Evolutionary conservation across 2,888 invertebrate species (phyloP), one percentile per base, ranked within the genome.

Genomic region (Phengaris arion): DNA sequence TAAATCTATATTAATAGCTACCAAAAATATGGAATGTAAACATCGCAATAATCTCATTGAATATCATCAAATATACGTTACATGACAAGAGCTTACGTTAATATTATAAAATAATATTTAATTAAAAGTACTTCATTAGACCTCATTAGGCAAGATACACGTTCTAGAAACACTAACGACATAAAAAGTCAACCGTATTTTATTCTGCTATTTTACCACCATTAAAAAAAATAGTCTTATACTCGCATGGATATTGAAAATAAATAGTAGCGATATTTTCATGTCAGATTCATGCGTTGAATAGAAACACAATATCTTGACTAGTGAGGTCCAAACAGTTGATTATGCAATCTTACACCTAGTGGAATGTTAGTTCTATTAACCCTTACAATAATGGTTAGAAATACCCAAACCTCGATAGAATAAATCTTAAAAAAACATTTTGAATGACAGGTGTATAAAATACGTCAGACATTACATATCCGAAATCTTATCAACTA

Each of bases 301-400:
- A 45, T 45, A 48, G 4, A 48, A 35, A 64, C 35, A 64, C 35
- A 48, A 8, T 1, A 64, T 64, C 64, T 64, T 45, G 64, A 45
- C 64, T 64, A 64, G 12, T 10, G 13, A 12, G 6, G 35, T 64
- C 64, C 12, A 9, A 35, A 12, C 35, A 84, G 83, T 85, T 83
- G 88, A 90, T 90, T 92, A 92, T 86, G 86, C 85, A 86, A 78
- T 80, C 88, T 87, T 91, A 91, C 15, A 81, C 72, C 88, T 92
- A 93, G 75, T 90, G 91, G 91, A 93, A 92, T 92, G 92, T 93
- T 92, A 92, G 92, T 92, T 83, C 81, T 83, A 84, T 83, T 85
- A 86, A 87, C 89, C 86, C 89, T 91, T 92, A 91, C 81, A 79
- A 82, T 82, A 91, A 87, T 87, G 89, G 90, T 93, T 92, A 92